These are phyloP conservation scores for Pachycephus smyrnensis DNA, from an alignment of 2,888 invertebrate genomes.

Conservation along the genomic window DNA sequence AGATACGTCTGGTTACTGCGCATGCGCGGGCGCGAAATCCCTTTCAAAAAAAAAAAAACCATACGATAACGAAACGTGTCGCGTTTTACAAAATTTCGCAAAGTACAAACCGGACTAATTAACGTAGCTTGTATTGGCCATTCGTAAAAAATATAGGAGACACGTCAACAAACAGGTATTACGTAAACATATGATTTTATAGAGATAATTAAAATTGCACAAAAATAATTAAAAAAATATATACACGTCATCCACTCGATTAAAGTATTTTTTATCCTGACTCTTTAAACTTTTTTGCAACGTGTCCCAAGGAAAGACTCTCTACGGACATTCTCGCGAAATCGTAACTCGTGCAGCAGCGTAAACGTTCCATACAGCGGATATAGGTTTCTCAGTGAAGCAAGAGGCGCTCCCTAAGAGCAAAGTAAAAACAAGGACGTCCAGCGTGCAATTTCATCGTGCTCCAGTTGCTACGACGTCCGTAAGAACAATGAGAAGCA, in stretches of 20 bases:
- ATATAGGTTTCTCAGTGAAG: too few relatives aligned
- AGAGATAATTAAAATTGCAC: too few relatives aligned
- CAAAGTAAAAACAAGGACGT: not conserved
- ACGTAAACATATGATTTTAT: not conserved
- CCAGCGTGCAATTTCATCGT: not conserved
- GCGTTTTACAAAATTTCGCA: not conserved
- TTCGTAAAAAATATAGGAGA: not conserved
- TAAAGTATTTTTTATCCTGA: too few relatives aligned
- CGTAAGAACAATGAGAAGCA: not conserved
- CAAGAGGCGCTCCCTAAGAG: not conserved
- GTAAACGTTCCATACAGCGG: too few relatives aligned
- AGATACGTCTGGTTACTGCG: not conserved
- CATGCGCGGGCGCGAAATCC: not conserved
- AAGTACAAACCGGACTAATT: not conserved
- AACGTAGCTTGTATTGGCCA: not conserved
- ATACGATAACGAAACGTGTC: accelerated
- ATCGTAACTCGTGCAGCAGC: too few relatives aligned
- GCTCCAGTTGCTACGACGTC: not conserved
- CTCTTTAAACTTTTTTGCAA: too few relatives aligned
- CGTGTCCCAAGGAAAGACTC: too few relatives aligned
- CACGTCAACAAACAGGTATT: too few relatives aligned
- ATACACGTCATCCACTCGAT: too few relatives aligned
- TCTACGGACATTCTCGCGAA: too few relatives aligned
- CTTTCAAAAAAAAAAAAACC: not conserved
- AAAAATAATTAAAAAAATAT: too few relatives aligned